Conservation (phyloP, 1,140 invertebrate species). For the Homarus americanus region DNA sequence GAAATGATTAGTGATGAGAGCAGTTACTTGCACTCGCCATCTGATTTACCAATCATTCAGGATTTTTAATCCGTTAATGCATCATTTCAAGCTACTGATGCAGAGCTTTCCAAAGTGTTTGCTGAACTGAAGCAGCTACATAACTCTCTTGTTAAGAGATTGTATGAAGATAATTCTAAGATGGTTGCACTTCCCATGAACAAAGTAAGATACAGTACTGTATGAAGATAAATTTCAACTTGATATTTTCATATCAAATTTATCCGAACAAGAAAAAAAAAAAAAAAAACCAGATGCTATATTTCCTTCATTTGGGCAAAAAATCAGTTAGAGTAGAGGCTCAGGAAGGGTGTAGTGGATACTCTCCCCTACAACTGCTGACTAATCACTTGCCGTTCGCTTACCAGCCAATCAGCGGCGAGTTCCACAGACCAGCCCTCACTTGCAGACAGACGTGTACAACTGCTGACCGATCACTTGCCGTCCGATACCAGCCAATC, state of each 20-base stretch:
- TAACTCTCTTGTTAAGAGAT: constrained; percentile 30
- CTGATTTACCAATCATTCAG: constrained; percentile 50
- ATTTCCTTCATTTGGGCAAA: too few relatives aligned
- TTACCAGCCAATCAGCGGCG: too few relatives aligned
- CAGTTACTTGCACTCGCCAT: constrained; percentile 40
- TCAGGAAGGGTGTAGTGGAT: too few relatives aligned
- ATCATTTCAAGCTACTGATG: constrained; percentile 40
- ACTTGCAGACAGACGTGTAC: too few relatives aligned
- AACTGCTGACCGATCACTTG: too few relatives aligned
- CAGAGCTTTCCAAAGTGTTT: constrained; percentile 47
- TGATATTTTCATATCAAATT: constrained; percentile 28
- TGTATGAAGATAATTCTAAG: constrained; percentile 36
- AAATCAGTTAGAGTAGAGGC: too few relatives aligned
- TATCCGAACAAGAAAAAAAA: constrained; percentile 34
- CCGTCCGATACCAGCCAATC: too few relatives aligned
- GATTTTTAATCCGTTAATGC: constrained; percentile 56
- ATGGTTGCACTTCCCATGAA: constrained; percentile 28
- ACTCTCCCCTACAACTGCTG: too few relatives aligned
- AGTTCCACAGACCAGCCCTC: too few relatives aligned
- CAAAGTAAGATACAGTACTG: constrained; percentile 40
- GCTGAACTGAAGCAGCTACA: constrained; percentile 51
- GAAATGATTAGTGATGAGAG: constrained; percentile 44
- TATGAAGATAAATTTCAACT: constrained; percentile 38
- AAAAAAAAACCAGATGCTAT: too few relatives aligned
- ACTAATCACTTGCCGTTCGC: too few relatives aligned